Base-by-base conservation (phyloP, 2,888 invertebrate species). In the Agrochola lychnidis region DNA sequence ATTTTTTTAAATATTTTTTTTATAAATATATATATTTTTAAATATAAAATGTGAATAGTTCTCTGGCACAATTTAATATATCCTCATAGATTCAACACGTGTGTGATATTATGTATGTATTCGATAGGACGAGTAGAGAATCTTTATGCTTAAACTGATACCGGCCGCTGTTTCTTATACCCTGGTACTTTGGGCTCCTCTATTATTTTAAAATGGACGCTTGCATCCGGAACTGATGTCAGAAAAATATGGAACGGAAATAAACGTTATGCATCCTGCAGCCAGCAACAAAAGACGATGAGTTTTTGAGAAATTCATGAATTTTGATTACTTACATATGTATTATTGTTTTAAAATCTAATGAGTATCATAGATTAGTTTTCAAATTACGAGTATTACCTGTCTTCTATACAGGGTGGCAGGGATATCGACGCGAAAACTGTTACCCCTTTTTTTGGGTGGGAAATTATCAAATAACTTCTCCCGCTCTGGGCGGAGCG, bases 51-150 rank as follows among this genome's bases (percentile, higher is more conserved):
- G 84, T 85, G 82, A 82, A 82, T 86, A 79, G 86, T 83, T 73
- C 56, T 78, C 64, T 79, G 79, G 87, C 85, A 86, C 85, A 59
- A 59, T 71, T 81, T 81, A 36, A 83, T 74, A 67, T 78, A 80
- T 67, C 73, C 68, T 78, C 73, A 85, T 82, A 79, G 83, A 72
- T 78, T 57, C 56, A 22, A 75, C 84, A 83, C 80, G 56, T 76
- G 78, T 79, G 82, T 82, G 79, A 78, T 42, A 76, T 80, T 71
- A 84, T 84, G 62, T 86, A 85, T 80, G 78, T 84, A 82, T 81
- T 45, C 77, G 51, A 74, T 84, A 82, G 89, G 90, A 91, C 93
- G 92, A 92, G 92, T 91, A 87, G 87, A 92, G 84, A 90, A 90
- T 88, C 91, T 89, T 85, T 85, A 82, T 68, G 88, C 89, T 88